Percentiles rank a stretch among this genome's conserved stretches.
These are phyloP conservation scores for Hyposmocoma kahamanoa DNA, from an alignment of 1,140 invertebrate genomes.

Conservation along the genomic window DNA sequence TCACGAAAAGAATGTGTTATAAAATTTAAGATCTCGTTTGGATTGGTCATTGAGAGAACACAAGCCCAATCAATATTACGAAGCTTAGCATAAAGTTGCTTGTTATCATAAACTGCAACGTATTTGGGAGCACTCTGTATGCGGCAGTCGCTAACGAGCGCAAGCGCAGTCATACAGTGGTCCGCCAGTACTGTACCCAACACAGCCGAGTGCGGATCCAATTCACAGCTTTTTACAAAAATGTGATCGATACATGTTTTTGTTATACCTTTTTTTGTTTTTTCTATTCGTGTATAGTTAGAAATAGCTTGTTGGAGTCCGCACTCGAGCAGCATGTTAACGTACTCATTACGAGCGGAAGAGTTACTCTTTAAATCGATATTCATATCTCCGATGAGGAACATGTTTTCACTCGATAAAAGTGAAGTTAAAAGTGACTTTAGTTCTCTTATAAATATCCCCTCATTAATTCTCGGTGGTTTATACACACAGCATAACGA, in stretches of 20 bases:
- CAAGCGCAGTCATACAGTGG: background rate
- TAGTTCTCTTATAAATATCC: no score
- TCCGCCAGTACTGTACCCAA: constrained; percentile 4
- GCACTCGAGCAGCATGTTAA: background rate
- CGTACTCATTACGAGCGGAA: background rate
- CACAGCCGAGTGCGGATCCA: background rate
- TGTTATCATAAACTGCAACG: background rate
- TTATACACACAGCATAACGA: background rate
- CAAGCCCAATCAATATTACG: background rate
- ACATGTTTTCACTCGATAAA: background rate
- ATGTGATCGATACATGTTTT: constrained; percentile 9
- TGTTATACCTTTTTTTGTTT: background rate
- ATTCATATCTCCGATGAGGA: constrained; percentile 1
- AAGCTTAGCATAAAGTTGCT: background rate
- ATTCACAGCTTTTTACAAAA: background rate
- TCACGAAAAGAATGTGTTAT: background rate
- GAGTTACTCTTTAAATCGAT: background rate
- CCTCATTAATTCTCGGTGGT: background rate
- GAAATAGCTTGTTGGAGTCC: background rate
- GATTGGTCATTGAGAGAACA: background rate
- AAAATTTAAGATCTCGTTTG: background rate
- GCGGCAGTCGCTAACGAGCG: background rate
- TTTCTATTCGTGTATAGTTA: background rate
- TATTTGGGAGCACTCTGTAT: background rate
- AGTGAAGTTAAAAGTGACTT: background rate